Conservation (phyloP, 2,113 vertebrate species). For the Microcebus tavaratra region DNA sequence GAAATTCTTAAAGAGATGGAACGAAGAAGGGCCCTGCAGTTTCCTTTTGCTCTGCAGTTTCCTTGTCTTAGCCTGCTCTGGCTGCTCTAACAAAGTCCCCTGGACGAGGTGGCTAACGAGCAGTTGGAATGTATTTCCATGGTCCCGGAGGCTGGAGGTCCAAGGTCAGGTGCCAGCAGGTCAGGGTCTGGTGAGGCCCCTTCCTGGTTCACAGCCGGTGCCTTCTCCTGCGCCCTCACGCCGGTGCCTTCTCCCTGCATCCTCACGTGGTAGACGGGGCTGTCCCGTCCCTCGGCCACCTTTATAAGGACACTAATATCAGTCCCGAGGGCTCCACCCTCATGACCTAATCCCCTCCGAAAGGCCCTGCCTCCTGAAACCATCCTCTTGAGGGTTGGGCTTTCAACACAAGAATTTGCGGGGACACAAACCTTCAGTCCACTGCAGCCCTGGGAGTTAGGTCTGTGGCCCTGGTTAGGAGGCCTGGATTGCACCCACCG, state of each 20-base stretch:
- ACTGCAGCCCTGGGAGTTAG: no score
- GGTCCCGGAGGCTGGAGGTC: no score
- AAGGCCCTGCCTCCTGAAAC: background rate
- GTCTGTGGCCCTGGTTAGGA: no score
- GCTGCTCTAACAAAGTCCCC: accelerated
- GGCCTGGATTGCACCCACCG: accelerated
- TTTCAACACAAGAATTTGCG: no score
- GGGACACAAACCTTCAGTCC: background rate
- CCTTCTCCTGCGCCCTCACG: background rate
- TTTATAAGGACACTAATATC: background rate
- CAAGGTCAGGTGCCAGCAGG: background rate
- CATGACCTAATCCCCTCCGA: background rate
- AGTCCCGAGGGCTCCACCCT: no score
- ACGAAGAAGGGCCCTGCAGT: accelerated
- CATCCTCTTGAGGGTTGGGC: accelerated
- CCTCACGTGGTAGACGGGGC: accelerated
- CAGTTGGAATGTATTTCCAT: accelerated
- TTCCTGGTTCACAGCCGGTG: accelerated
- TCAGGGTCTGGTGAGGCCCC: accelerated
- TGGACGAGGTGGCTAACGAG: accelerated
- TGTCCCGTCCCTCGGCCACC: background rate
- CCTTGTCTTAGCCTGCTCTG: accelerated
- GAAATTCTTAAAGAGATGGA: background rate
- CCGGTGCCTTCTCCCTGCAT: no score
- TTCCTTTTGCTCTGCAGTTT: background rate